Conservation (phyloP, 64 coral and sea anemone genomes). For the Montipora sp. region DNA sequence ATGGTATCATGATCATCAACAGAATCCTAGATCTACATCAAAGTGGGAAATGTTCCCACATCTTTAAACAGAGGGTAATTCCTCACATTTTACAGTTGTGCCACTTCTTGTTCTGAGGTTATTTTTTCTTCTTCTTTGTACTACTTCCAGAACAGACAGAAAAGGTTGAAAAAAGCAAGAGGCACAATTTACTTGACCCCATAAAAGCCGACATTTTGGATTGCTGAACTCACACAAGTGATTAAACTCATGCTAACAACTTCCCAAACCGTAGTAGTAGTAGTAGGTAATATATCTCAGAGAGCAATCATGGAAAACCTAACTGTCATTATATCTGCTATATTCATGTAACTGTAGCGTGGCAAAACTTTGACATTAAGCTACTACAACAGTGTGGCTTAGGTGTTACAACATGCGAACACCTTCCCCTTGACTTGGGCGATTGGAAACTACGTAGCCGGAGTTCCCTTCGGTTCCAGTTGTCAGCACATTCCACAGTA, state of each 20-base stretch:
- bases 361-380: slow-evolving; percentile 50
- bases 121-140: too few relatives aligned
- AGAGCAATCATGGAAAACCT: too few relatives aligned
- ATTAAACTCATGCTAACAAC: not conserved
- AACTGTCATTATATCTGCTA: not conserved
- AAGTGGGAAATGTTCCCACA: too few relatives aligned
- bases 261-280: too few relatives aligned
- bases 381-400: slow-evolving; percentile 54
- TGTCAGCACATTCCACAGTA: not conserved
- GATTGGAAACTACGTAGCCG: slow-evolving; percentile 52
- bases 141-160: too few relatives aligned
- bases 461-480: slow-evolving; percentile 62
- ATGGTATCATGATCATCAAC: too few relatives aligned
- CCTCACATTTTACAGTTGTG: not conserved
- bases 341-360: slow-evolving; percentile 29
- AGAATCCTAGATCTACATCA: too few relatives aligned
- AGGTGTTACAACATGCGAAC: slow-evolving; percentile 13
- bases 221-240: not conserved
- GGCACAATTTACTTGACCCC: too few relatives aligned
- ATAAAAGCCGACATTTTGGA: not conserved
- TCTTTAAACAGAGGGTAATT: too few relatives aligned
- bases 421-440: slow-evolving; percentile 36
- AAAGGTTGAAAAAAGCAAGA: too few relatives aligned
- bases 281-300: too few relatives aligned
- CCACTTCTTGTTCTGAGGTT: too few relatives aligned